phyloP scores from a whole-genome alignment of 2,888 invertebrate genomes.

The Romanomermis culicivorax region DNA sequence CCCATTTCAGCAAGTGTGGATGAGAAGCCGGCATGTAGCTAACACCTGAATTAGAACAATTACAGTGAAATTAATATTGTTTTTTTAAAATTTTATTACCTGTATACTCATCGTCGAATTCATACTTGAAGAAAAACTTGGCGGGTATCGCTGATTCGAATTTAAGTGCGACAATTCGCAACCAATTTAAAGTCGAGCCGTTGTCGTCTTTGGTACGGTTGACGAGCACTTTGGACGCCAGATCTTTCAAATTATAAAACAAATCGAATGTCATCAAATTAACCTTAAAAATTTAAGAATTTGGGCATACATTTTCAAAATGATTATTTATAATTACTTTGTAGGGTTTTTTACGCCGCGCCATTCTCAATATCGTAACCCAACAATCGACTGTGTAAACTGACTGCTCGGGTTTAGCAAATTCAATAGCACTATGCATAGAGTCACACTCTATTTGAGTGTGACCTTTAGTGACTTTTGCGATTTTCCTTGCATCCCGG shows the following conservation, averaged over 20 bases:
- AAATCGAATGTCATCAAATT: neutral
- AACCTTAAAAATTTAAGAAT: neutral
- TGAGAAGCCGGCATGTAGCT: neutral
- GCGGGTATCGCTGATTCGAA: neutral
- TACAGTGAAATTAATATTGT: too few species aligned
- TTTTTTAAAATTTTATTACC: neutral
- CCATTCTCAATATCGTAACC: neutral
- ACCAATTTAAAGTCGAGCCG: neutral
- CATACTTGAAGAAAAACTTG: neutral
- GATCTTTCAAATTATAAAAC: neutral
- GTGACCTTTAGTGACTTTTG: constrained; percentile 1
- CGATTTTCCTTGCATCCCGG: too few species aligned
- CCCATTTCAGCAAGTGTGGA: neutral
- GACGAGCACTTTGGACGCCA: too few species aligned
- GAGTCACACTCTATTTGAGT: constrained; percentile 5
- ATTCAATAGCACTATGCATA: constrained; percentile 1
- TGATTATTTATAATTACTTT: too few species aligned
- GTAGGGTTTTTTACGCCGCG: too few species aligned
- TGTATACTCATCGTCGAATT: neutral
- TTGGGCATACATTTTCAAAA: too few species aligned
- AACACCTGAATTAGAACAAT: too few species aligned
- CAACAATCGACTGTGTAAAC: neutral
- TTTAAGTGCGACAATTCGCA: neutral
- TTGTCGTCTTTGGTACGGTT: too few species aligned
- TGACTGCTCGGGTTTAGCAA: neutral